Base-by-base conservation (phyloP, 2,113 vertebrate species). In the Illadopsis cleaveri region DNA sequence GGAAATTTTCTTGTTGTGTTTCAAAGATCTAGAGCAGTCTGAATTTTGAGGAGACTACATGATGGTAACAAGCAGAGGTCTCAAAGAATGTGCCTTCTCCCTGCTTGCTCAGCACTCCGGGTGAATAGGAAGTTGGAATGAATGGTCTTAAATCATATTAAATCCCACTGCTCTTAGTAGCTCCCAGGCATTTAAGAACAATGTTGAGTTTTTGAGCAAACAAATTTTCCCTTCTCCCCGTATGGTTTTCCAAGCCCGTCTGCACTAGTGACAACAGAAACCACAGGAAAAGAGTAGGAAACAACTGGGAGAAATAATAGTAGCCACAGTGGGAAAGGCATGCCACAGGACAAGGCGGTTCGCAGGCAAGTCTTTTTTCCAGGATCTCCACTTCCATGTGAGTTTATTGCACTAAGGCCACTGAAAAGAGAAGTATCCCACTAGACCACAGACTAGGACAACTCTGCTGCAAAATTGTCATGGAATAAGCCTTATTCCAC, bases 151-250 rank as follows among this genome's bases (percentile, higher is more conserved):
- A 86, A 48, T 25, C 10, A 35, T 15, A 22, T 18, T 73, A 94
- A 81, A 84, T 70, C 19, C 31, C 40, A 51, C 33, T 54, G 16
- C 7, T 84, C 10, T 56, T 33, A 31, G 35, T 21, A 62, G 64
- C 16, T 73, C 11, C 42, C 42, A 82, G 21, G 23, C 22, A 70
- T 35, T 17, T 9, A 61, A 81, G 47, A 93, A 62, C 5, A 70
- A 69, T 0, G 1, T 21, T 45, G 7, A 40, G 12, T 6, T 76
- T 48, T 47, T 1, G 0, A 80, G n/a, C 37, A 86, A 71, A 75
- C 2, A 82, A 8, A 37, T 48, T 85, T 80, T 62, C n/a, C 25
- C 17, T 57, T 75, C 38, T 78, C 8, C 30, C 31, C 11, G 33
- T 22, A 19, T 0, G 1, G 16, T 51, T 68, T 88, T 64, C 70